Conservation (phyloP, 2,113 vertebrate species). For the Mesocricetus auratus region DNA sequence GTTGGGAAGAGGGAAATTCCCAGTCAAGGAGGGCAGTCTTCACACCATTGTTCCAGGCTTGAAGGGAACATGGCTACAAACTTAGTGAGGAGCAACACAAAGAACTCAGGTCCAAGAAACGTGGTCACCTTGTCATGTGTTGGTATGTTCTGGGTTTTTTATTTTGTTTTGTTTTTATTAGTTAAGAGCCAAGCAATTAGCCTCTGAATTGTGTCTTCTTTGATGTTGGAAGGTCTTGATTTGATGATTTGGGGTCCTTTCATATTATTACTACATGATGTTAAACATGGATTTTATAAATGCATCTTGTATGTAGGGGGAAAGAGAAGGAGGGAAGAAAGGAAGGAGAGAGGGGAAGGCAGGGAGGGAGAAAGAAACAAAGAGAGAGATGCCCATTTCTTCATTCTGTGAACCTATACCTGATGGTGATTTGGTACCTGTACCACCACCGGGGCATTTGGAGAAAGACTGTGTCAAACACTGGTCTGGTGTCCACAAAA, state of each 20-base stretch:
- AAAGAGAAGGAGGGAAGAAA: not conserved
- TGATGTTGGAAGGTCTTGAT: not conserved
- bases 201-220: not conserved
- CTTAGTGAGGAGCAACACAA: accelerated
- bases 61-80: accelerated
- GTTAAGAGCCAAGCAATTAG: not conserved
- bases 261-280: accelerated
- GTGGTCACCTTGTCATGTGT: accelerated
- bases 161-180: too few relatives aligned
- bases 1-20: too few relatives aligned
- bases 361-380: not conserved
- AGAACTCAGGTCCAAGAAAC: too few relatives aligned
- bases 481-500: too few relatives aligned
- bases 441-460: too few relatives aligned
- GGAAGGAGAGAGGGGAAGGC: not conserved
- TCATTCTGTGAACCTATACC: too few relatives aligned
- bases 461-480: too few relatives aligned
- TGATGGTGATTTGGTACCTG: accelerated
- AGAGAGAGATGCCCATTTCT: accelerated
- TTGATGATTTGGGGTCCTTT: not conserved
- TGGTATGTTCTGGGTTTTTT: accelerated
- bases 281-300: not conserved
- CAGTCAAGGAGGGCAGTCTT: accelerated
- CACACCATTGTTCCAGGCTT: accelerated
- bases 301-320: not conserved